These are phyloP conservation scores for Xylophagus ater DNA, from an alignment of 2,888 invertebrate genomes.

Conservation along the genomic window DNA sequence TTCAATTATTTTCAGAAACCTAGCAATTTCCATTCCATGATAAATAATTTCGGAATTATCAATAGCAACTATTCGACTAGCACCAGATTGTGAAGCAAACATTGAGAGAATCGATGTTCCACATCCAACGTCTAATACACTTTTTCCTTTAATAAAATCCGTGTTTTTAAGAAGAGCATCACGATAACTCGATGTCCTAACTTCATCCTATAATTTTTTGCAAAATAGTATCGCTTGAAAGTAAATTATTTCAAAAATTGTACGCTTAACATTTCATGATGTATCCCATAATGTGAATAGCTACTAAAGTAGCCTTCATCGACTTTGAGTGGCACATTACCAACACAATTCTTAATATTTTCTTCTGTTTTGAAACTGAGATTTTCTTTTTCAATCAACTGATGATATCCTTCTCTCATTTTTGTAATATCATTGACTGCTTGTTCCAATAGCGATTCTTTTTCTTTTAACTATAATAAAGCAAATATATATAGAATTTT, in stretches of 20 bases:
- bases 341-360: slow-evolving; percentile 29
- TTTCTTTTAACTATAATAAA: slow-evolving; percentile 45
- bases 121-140: slow-evolving; percentile 91
- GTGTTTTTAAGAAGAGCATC: slow-evolving; percentile 70
- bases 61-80: slow-evolving; percentile 78
- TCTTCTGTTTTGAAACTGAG: slow-evolving; percentile 26
- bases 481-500: background rate
- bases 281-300: slow-evolving; percentile 85
- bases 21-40: slow-evolving; percentile 89
- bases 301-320: slow-evolving; percentile 73
- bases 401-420: slow-evolving; percentile 28
- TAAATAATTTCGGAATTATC: slow-evolving; percentile 95
- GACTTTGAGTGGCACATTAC: slow-evolving; percentile 46
- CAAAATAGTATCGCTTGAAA: background rate
- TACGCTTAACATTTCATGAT: slow-evolving; percentile 73
- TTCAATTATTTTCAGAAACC: slow-evolving; percentile 41
- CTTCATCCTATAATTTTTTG: slow-evolving; percentile 52
- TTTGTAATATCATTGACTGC: slow-evolving; percentile 38
- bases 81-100: slow-evolving; percentile 94
- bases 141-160: slow-evolving; percentile 57
- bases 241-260: background rate
- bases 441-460: slow-evolving; percentile 46
- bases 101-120: slow-evolving; percentile 96
- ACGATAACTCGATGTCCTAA: slow-evolving; percentile 77
- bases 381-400: slow-evolving; percentile 24